These are phyloP conservation scores for Ursus arctos DNA, from an alignment of 2,113 vertebrate species.

Conservation along the genomic window DNA sequence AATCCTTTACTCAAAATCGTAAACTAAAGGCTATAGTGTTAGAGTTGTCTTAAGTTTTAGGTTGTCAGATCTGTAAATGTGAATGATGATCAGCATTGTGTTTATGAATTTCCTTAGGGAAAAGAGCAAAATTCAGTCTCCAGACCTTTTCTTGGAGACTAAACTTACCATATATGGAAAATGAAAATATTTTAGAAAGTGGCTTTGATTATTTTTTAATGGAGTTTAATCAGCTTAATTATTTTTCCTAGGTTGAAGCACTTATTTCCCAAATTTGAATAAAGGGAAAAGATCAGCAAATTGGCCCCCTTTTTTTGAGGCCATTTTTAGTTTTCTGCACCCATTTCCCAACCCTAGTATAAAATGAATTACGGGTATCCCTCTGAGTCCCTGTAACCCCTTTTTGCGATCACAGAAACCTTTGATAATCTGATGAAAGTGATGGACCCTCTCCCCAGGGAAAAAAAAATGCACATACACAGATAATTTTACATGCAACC, in stretches of 20 bases:
- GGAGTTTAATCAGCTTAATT: constrained; percentile 71
- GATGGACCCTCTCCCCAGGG: constrained; percentile 54
- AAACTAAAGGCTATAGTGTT: constrained; percentile 67
- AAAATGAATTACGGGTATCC: constrained; percentile 81
- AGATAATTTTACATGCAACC: constrained; percentile 69
- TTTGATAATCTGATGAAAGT: constrained; percentile 77
- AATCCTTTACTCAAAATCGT: constrained; percentile 65
- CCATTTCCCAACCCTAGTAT: constrained; percentile 66
- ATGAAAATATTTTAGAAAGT: constrained; percentile 66
- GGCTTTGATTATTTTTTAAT: constrained; percentile 78
- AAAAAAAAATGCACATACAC: constrained; percentile 40
- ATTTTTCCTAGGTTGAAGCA: constrained; percentile 73
- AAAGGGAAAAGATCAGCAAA: constrained; percentile 69
- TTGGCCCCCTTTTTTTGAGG: constrained; percentile 46
- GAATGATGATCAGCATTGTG: constrained; percentile 69
- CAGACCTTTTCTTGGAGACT: constrained; percentile 68
- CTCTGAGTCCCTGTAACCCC: constrained; percentile 70
- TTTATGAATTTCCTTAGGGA: constrained; percentile 72
- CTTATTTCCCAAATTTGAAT: constrained; percentile 75
- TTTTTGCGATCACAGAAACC: constrained; percentile 67
- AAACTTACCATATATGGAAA: constrained; percentile 68
- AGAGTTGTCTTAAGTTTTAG: constrained; percentile 72
- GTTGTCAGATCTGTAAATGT: constrained; percentile 71
- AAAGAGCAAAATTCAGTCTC: constrained; percentile 68
- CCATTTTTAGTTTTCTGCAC: constrained; percentile 69